Evolutionary conservation across 2,113 vertebrate genomes (phyloP).

Genomic region (Melanotaenia duboulayi): DNA sequence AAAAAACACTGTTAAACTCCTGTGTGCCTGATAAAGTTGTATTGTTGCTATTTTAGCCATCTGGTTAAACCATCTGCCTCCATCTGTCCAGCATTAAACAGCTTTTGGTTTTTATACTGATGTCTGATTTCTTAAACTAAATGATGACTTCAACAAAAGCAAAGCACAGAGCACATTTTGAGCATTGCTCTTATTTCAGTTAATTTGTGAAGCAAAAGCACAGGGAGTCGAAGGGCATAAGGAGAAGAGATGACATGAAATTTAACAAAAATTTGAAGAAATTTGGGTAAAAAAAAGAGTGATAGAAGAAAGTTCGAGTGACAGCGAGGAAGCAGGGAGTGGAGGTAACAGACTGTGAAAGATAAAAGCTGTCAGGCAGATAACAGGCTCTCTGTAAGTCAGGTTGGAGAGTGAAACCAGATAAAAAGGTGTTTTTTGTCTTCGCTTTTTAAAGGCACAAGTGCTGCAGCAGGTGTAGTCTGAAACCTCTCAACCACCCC

Average conservation of each 20-base stretch:
- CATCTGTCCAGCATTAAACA: constrained; percentile 44
- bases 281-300: background rate
- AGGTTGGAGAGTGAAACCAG: constrained; percentile 10
- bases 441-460: constrained; percentile 3
- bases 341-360: constrained; percentile 17
- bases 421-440: constrained; percentile 38
- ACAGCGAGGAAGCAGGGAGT: background rate
- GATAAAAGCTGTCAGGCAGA: constrained; percentile 26
- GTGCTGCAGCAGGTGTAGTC: background rate
- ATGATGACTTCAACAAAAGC: constrained; percentile 8
- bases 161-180: background rate
- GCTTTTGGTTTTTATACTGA: constrained; percentile 38
- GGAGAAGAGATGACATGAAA: background rate
- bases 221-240: too few relatives aligned
- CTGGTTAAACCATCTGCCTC: constrained; percentile 57
- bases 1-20: background rate
- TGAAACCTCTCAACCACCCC: constrained; percentile 3
- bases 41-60: constrained; percentile 37
- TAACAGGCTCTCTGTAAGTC: background rate
- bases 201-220: too few relatives aligned
- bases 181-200: background rate
- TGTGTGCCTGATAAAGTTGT: constrained; percentile 15
- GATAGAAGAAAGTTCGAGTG: background rate
- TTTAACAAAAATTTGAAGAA: background rate
- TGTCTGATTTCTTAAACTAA: constrained; percentile 37